Conservation (phyloP, 2,888 invertebrate species). For the Marronus borbonicus region DNA sequence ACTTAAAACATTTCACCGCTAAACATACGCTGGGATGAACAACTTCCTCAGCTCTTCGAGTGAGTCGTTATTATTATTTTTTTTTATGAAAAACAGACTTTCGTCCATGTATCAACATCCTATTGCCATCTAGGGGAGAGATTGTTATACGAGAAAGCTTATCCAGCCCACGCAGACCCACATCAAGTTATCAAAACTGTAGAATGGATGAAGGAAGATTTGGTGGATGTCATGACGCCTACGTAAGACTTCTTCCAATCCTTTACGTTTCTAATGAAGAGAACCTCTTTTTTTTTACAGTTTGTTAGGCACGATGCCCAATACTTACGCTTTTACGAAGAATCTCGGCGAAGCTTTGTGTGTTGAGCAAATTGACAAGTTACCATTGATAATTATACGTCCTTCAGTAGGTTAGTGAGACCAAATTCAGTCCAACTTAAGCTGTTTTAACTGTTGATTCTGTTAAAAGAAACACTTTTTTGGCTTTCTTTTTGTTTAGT, state of each 20-base stretch:
- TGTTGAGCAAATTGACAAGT: slow-evolving; percentile 81
- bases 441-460: too few species aligned
- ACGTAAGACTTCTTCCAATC: slow-evolving; percentile 68
- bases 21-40: too few species aligned
- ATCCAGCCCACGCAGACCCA: slow-evolving; percentile 86
- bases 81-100: slow-evolving; percentile 70
- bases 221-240: slow-evolving; percentile 77
- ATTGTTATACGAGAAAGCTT: slow-evolving; percentile 87
- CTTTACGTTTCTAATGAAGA: neutral
- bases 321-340: slow-evolving; percentile 96
- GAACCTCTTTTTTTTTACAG: slow-evolving; percentile 67
- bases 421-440: neutral
- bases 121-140: slow-evolving; percentile 92
- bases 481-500: too few species aligned
- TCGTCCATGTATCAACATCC: slow-evolving; percentile 89
- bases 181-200: slow-evolving; percentile 83
- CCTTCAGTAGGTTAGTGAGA: slow-evolving; percentile 83
- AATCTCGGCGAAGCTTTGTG: slow-evolving; percentile 90
- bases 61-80: neutral
- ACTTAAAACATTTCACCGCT: too few species aligned
- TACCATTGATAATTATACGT: slow-evolving; percentile 87
- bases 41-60: too few species aligned
- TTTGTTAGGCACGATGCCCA: slow-evolving; percentile 84
- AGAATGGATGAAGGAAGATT: slow-evolving; percentile 85
- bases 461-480: too few species aligned